Conservation (phyloP, 2,113 vertebrate species). For the Ptilonorhynchus violaceus region DNA sequence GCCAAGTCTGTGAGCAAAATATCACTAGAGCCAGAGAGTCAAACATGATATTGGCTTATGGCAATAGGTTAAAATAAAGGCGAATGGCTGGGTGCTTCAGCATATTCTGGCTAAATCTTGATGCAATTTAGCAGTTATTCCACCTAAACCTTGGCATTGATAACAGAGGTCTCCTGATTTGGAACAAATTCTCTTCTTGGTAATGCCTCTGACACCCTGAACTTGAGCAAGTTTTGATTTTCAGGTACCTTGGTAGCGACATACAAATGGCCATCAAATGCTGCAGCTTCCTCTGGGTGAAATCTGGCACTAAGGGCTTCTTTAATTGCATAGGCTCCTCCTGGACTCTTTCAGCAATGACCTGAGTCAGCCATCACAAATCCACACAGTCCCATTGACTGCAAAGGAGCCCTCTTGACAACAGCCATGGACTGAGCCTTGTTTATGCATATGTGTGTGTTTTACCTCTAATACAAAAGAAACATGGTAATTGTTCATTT, state of each 20-base stretch:
- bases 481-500: neutral
- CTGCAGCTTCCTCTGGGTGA: accelerated
- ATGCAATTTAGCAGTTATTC: neutral
- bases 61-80: neutral
- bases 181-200: neutral
- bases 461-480: neutral
- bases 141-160: neutral
- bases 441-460: accelerated
- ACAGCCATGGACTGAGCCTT: neutral
- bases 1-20: neutral
- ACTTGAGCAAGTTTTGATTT: neutral
- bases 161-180: neutral
- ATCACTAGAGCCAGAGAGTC: neutral
- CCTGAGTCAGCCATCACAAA: neutral
- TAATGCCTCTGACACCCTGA: neutral
- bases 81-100: neutral
- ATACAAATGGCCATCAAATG: accelerated
- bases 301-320: neutral
- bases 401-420: neutral
- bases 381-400: accelerated
- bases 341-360: neutral
- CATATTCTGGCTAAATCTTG: neutral
- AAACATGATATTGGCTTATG: accelerated
- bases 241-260: neutral
- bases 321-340: neutral